Evolutionary conservation across 2,888 invertebrate species (phyloP).

Genomic region (Hypercompe scribonia): DNA sequence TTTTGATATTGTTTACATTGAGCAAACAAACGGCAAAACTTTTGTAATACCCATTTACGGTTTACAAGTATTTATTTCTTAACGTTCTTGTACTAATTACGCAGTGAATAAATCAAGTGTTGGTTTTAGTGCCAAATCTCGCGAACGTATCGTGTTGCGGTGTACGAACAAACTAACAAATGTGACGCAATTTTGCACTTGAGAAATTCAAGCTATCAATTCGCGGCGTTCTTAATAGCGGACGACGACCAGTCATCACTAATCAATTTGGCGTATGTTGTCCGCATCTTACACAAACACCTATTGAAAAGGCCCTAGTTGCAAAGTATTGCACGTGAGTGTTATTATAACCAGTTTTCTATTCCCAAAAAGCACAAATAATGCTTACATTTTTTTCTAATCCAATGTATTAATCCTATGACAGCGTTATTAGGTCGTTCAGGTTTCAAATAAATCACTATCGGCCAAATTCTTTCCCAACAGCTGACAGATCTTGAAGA

Average conservation of each 20-base stretch:
- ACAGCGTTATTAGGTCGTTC: not conserved
- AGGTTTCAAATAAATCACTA: conserved; percentile 2
- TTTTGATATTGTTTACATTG: conserved; percentile 39
- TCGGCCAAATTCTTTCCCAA: conserved; percentile 11
- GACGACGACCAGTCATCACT: conserved; percentile 65
- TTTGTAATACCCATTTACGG: conserved; percentile 54
- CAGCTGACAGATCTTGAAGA: conserved; percentile 18
- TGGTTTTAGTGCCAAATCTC: conserved; percentile 57
- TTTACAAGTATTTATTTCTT: conserved; percentile 62
- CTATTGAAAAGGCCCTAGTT: conserved; percentile 28
- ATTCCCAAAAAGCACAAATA: conserved; percentile 24
- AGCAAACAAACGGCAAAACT: conserved; percentile 48
- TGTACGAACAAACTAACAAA: conserved; percentile 43
- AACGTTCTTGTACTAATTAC: conserved; percentile 66
- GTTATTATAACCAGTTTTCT: conserved; percentile 39
- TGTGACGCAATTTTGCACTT: conserved; percentile 64
- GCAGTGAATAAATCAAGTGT: conserved; percentile 60
- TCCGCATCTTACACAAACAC: conserved; percentile 50
- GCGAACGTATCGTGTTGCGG: conserved; percentile 52
- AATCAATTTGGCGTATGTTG: conserved; percentile 60
- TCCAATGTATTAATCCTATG: not conserved
- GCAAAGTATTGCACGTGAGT: conserved; percentile 42
- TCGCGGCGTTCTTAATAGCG: conserved; percentile 59
- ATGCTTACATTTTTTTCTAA: conserved; percentile 14
- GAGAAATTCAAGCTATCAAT: conserved; percentile 63